Evolutionary conservation across 1,140 invertebrate genomes (phyloP).

Genomic region (Euwallacea fornicatus): DNA sequence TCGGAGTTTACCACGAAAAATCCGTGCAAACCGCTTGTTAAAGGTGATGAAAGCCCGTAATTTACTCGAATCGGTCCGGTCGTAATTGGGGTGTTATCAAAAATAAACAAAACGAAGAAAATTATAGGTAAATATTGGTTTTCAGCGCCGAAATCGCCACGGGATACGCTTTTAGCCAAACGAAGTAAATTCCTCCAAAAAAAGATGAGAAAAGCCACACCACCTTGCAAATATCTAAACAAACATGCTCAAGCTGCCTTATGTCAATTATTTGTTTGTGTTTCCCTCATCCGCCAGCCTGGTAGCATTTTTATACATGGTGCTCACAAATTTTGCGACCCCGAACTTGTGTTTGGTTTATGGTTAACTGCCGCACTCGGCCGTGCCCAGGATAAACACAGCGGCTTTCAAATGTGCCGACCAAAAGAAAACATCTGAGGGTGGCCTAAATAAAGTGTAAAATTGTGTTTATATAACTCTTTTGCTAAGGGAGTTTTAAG

Average conservation of each 20-base stretch:
- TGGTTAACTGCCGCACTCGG: not conserved
- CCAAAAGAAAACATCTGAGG: not conserved
- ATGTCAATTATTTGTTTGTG: not conserved
- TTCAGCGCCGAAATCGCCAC: slow-evolving; percentile 1
- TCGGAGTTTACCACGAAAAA: not conserved
- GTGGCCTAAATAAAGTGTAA: not conserved
- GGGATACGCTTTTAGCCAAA: not conserved
- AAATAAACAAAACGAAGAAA: slow-evolving; percentile 1
- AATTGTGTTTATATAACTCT: slow-evolving; percentile 2
- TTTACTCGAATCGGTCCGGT: not conserved
- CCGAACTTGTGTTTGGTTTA: slow-evolving; percentile 3
- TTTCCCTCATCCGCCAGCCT: not conserved
- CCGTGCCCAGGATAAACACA: too few relatives aligned
- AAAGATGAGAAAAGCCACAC: not conserved
- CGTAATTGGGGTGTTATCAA: slow-evolving; percentile 5
- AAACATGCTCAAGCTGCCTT: not conserved
- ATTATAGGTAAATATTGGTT: not conserved
- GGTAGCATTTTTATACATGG: slow-evolving; percentile 1
- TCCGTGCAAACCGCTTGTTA: not conserved
- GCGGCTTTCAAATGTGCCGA: not conserved
- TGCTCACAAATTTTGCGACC: slow-evolving; percentile 4
- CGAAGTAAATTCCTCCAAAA: too few relatives aligned
- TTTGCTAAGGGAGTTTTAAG: not conserved
- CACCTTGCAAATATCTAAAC: slow-evolving; percentile 2
- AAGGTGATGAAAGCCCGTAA: slow-evolving; percentile 1